Evolutionary conservation across 2,888 invertebrate species (phyloP).

Genomic region (Trichopoda pennipes): DNA sequence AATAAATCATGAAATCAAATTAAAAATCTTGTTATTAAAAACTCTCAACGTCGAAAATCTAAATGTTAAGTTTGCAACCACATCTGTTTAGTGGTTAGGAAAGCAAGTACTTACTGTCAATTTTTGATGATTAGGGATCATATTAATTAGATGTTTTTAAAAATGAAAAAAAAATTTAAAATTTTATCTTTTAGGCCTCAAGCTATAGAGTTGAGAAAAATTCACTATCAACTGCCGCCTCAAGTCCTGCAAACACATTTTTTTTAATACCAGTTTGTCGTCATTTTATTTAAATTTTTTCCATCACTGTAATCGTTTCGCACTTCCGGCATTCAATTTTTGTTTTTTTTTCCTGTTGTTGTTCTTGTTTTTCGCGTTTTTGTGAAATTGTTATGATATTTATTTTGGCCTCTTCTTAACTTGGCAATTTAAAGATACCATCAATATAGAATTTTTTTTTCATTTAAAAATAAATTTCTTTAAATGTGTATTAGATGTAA

Average conservation of each 20-base stretch:
- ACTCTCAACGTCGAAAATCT: too few species aligned
- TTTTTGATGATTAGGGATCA: too few species aligned
- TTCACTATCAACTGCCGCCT: background rate
- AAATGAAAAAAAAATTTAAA: too few species aligned
- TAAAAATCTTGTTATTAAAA: too few species aligned
- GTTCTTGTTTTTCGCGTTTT: slow-evolving; percentile 12
- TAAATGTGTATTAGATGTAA: slow-evolving; percentile 18
- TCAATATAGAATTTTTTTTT: slow-evolving; percentile 24
- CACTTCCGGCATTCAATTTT: slow-evolving; percentile 6
- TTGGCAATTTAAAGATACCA: slow-evolving; percentile 29
- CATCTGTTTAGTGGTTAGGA: too few species aligned
- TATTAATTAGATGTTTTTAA: too few species aligned
- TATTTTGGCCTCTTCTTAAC: slow-evolving; percentile 42
- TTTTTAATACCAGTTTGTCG: background rate
- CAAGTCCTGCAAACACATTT: background rate
- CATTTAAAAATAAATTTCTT: slow-evolving; percentile 6
- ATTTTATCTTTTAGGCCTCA: too few species aligned
- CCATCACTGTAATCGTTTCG: background rate
- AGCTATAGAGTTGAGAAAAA: too few species aligned
- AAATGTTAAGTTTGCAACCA: too few species aligned
- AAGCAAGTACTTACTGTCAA: too few species aligned
- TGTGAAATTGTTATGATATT: slow-evolving; percentile 47
- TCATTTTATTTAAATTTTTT: background rate
- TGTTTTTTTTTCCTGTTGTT: too few species aligned
- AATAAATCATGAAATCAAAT: too few species aligned